A percentile compares a stretch with the other conserved stretches of the same genome.
Evolutionary conservation across 2,797 vertebrate species (phyloP).

Genomic region (Myripristis murdjan): DNA sequence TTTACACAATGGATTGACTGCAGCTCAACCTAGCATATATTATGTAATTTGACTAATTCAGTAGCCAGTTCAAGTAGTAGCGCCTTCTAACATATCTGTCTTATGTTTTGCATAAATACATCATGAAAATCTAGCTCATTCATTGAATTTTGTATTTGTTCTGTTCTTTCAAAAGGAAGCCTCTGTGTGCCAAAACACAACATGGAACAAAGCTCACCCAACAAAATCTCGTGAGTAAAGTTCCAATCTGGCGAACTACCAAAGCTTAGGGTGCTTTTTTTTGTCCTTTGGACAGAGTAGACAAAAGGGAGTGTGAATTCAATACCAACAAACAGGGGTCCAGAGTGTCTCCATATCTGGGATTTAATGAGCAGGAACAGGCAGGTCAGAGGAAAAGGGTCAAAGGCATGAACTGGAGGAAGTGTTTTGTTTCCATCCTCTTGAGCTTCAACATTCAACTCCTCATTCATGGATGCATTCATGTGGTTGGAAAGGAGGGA

Average conservation of each 20-base stretch:
- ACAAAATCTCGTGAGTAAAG: background rate
- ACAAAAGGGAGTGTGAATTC: background rate
- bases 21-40: background rate
- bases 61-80: background rate
- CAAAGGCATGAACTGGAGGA: slow-evolving; percentile 18
- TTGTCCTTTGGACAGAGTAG: background rate
- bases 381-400: slow-evolving; percentile 37
- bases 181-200: slow-evolving; percentile 21
- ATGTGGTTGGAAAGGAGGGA: slow-evolving; percentile 4
- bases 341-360: slow-evolving; percentile 10
- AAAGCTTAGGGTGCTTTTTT: background rate
- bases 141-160: background rate
- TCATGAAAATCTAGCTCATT: slow-evolving; percentile 2
- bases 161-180: slow-evolving; percentile 1
- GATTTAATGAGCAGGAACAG: slow-evolving; percentile 21
- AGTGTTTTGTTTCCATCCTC: slow-evolving; percentile 14
- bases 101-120: background rate
- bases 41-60: background rate
- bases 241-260: background rate
- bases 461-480: slow-evolving; percentile 25
- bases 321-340: slow-evolving; percentile 1
- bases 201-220: background rate
- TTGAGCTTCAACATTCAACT: slow-evolving; percentile 33
- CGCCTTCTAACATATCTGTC: background rate
- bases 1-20: background rate